Evolutionary conservation across 2,888 invertebrate species (phyloP).

Genomic region (Drosophila siamana): DNA sequence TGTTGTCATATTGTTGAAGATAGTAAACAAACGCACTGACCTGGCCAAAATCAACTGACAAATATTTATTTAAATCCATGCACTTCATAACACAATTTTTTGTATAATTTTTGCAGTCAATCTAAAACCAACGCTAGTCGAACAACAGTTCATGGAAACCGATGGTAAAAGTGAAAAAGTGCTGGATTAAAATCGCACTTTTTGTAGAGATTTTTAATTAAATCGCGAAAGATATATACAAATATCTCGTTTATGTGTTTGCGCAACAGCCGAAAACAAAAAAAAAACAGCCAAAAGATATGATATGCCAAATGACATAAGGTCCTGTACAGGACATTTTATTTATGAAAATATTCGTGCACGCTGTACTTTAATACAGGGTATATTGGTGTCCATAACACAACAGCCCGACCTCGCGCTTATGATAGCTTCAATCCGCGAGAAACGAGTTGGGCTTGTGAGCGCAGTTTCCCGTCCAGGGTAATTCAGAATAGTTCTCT

Average conservation of each 20-base stretch:
- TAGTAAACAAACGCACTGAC: not conserved
- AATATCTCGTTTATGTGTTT: constrained; percentile 18
- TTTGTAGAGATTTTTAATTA: constrained; percentile 55
- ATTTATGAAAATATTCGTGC: constrained; percentile 29
- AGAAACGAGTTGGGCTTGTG: too few species aligned
- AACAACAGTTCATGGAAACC: not conserved
- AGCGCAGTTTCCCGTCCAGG: not conserved
- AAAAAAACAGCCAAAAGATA: not conserved
- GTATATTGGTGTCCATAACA: not conserved
- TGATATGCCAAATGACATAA: constrained; percentile 16
- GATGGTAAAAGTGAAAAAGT: constrained; percentile 5
- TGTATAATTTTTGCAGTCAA: constrained; percentile 17
- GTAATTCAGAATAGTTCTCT: not conserved
- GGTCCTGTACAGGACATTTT: constrained; percentile 34
- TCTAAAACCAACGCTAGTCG: not conserved
- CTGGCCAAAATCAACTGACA: not conserved
- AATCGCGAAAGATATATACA: constrained; percentile 27
- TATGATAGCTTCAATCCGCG: too few species aligned
- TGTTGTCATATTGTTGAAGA: not conserved
- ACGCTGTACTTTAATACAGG: not conserved
- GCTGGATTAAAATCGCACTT: constrained; percentile 19
- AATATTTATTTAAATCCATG: constrained; percentile 6
- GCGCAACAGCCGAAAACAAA: constrained; percentile 3
- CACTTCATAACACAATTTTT: constrained; percentile 16
- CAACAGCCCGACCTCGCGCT: not conserved